Evolutionary conservation across 2,797 vertebrate species (phyloP), one percentile per base, ranked within the genome.

Genomic region (Pteronotus mesoamericanus): DNA sequence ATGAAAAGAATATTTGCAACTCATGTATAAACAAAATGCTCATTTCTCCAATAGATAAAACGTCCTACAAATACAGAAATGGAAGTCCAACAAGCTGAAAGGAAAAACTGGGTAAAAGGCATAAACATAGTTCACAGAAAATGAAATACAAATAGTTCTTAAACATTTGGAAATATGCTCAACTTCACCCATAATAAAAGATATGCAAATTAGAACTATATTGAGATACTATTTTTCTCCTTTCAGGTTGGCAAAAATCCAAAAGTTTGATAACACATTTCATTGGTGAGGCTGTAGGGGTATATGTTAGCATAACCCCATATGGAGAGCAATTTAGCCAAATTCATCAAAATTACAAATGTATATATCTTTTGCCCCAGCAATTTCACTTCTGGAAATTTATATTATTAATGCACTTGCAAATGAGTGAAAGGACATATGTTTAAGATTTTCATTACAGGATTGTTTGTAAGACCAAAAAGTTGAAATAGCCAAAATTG

Each of bases 321-420:
- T 96, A 97, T 96, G 96, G 94, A 97, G 83, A 96, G 91, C 71
- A 97, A 93, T 95, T 94, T 96, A 96, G 80, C 75, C 96, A 96
- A 96, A 97, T 98, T 96, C 85, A 97, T 97, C 96, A 97, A 97
- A 96, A 95, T 98, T 97, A 97, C 64, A 94, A 97, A 94, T 87
- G 95, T 91, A 72, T 95, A 68, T 93, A 96, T 95, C 79, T 96
- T 97, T 94, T 37, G 12, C 55, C 39, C 93, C 21, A 55, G 66
- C 55, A 97, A 92, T 95, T 97, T 95, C 55, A 96, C 87, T 96
- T 96, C 92, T 82, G 89, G 59, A 97, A 95, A 95, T 96, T 93
- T 93, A 90, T 68, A 84, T 95, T 94, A 86, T 79, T 97, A 93
- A 96, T 93, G 79, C 6, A 91, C 77, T 96, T 89, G 75, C 91